phyloP scores from a whole-genome alignment of 2,797 vertebrate genomes.

The Siniperca undulata region DNA sequence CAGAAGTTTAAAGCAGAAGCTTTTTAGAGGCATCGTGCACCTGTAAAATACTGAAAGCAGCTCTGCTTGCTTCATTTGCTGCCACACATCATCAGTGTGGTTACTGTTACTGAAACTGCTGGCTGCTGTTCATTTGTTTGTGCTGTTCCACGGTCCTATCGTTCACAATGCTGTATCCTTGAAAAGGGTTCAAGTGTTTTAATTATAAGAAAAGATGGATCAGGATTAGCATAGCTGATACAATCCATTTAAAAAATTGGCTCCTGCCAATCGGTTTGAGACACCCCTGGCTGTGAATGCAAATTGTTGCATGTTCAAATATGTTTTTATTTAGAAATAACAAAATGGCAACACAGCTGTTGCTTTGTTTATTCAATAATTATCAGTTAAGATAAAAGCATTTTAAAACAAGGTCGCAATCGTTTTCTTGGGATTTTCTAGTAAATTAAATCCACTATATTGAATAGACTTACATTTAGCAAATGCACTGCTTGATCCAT shows the following conservation, averaged over 20 bases:
- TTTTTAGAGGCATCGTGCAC: neutral
- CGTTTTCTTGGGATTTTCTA: constrained; percentile 3
- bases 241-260: constrained; percentile 8
- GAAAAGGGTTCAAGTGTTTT: constrained; percentile 10
- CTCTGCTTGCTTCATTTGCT: constrained; percentile 5
- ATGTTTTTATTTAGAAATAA: constrained; percentile 5
- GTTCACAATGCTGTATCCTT: neutral
- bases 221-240: constrained; percentile 4
- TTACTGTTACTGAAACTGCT: constrained; percentile 9
- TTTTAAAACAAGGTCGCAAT: neutral
- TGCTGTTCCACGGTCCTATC: constrained; percentile 6
- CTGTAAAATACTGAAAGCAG: constrained; percentile 9
- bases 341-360: constrained; percentile 5
- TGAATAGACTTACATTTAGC: constrained; percentile 10
- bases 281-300: constrained; percentile 5
- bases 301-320: neutral
- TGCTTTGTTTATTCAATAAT: constrained; percentile 32
- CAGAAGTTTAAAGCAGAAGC: constrained; percentile 2
- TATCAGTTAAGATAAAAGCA: neutral
- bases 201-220: neutral
- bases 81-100: constrained; percentile 19
- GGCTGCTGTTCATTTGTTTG: constrained; percentile 30
- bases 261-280: constrained; percentile 7
- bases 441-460: constrained; percentile 2
- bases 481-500: constrained; percentile 22